Evolutionary conservation across 2,888 invertebrate genomes (phyloP), one percentile per base, ranked within the genome.

Genomic region (Plagodis dolabraria): DNA sequence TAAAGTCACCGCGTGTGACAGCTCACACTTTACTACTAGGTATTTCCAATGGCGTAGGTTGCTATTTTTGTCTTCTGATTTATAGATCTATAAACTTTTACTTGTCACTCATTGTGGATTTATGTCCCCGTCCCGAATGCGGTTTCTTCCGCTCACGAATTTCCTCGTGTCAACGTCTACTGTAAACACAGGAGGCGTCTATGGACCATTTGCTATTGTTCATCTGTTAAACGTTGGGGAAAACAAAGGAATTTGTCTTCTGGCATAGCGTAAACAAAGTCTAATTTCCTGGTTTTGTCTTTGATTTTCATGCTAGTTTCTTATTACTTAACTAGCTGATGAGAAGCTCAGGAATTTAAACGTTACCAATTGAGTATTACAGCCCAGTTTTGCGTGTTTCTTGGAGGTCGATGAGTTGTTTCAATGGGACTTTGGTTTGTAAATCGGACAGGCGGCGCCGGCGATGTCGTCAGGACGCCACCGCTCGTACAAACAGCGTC

Each of bases 81-180:
- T 91, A 92, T 87, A 82, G 86, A 79, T 82, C 86, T 76, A 88
- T 92, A 92, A 92, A 92, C 82, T 89, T 88, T 89, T 82, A 86
- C 87, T 88, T 92, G 92, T 92, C 92, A 92, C 90, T 92, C 89
- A 83, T 71, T 64, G 78, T 77, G 84, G 85, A 88, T 92, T 92
- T 92, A 92, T 82, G 90, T 74, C 64, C 75, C 77, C 87, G 91
- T 83, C 88, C 91, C 84, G 82, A 86, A 92, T 92, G 92, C 75
- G 88, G 89, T 89, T 86, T 89, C 91, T 87, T 89, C 90, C 87
- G 87, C 86, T 85, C 86, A 85, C 86, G 83, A 87, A 83, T 87
- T 90, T 87, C 86, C 91, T 87, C 86, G 78, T 89, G 90, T 90
- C 91, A 89, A 86, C 89, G 83, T 77, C 71, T 78, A 76, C 80